A percentile compares a stretch with the other conserved stretches of the same genome.
Conservation (phyloP, 2,113 vertebrate species). For the Ictalurus punctatus region DNA sequence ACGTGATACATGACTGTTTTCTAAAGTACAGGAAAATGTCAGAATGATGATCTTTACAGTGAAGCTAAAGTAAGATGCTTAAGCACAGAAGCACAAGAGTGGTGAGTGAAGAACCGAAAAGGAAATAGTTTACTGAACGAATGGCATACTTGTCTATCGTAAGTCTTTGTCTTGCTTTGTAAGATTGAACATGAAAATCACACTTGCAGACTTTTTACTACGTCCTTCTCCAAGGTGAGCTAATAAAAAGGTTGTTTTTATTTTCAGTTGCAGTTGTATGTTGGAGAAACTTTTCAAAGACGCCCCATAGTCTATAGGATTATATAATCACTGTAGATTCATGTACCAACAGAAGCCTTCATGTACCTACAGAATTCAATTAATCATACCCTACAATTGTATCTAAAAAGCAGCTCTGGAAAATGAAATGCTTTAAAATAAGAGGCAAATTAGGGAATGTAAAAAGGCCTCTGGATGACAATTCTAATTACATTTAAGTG, state of each 20-base stretch:
- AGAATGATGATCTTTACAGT: neutral
- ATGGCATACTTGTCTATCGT: neutral
- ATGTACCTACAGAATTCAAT: neutral
- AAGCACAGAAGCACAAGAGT: neutral
- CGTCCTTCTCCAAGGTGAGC: neutral
- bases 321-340: neutral
- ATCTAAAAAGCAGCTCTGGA: neutral
- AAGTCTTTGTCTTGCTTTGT: neutral
- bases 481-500: constrained; percentile 6
- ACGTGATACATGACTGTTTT: neutral
- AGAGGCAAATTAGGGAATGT: neutral
- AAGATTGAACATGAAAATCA: neutral
- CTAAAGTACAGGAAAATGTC: neutral
- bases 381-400: neutral
- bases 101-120: neutral
- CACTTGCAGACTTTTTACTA: neutral
- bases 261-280: neutral
- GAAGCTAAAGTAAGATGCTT: neutral
- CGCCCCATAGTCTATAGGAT: no score
- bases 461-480: neutral
- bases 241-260: neutral
- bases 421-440: constrained; percentile 1
- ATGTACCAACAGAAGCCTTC: neutral
- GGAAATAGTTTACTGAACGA: neutral
- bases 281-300: neutral